Conservation (phyloP, 2,888 invertebrate species). For the Noctuana brunneofusca region DNA sequence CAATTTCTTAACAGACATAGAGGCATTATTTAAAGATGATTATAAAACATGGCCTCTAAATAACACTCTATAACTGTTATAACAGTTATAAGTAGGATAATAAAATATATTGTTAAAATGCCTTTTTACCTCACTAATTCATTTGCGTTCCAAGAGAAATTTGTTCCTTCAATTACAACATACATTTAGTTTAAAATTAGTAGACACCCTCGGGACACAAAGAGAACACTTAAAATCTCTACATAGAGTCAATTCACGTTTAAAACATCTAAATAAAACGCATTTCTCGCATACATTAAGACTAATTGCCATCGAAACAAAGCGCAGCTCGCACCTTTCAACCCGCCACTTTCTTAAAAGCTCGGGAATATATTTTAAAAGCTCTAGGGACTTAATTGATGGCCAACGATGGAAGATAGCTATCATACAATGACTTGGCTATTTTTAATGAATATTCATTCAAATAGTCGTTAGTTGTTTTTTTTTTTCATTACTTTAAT, state of each 20-base stretch:
- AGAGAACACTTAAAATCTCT: slow-evolving; percentile 23
- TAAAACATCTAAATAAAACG: slow-evolving; percentile 30
- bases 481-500: slow-evolving; percentile 34
- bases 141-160: too few relatives aligned
- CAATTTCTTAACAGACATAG: too few relatives aligned
- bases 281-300: slow-evolving; percentile 36
- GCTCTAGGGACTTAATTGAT: slow-evolving; percentile 60
- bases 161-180: not conserved
- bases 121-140: too few relatives aligned
- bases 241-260: slow-evolving; percentile 24
- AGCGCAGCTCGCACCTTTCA: slow-evolving; percentile 51
- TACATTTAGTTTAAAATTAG: not conserved
- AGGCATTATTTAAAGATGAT: too few relatives aligned
- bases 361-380: slow-evolving; percentile 59
- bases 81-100: too few relatives aligned
- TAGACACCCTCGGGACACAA: not conserved
- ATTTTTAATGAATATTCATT: slow-evolving; percentile 69
- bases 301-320: slow-evolving; percentile 41
- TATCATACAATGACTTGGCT: slow-evolving; percentile 67
- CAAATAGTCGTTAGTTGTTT: slow-evolving; percentile 35
- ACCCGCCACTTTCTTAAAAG: slow-evolving; percentile 51
- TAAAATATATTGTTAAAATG: too few relatives aligned
- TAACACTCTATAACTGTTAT: too few relatives aligned
- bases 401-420: slow-evolving; percentile 56
- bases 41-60: too few relatives aligned